Evolutionary conservation across 2,797 vertebrate species (phyloP), one percentile per base, ranked within the genome.

Genomic region (Aulostomus chinensis): DNA sequence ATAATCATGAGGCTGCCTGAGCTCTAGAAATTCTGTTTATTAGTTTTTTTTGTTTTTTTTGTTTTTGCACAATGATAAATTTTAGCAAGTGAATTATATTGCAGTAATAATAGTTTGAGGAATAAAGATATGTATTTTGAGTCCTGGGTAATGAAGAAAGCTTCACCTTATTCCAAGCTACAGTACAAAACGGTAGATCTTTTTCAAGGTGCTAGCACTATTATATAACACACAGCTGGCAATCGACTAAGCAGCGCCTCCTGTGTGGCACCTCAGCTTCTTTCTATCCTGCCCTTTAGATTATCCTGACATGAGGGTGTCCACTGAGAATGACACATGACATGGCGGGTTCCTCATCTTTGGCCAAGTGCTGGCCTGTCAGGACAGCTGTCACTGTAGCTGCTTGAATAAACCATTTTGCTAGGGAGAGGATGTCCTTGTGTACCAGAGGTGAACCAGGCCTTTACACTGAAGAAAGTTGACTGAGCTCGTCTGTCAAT

Each of bases 271-370:
- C 59, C 49, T 72, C 60, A 47, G 32, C 25, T 33, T 79, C 52
- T 26, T 32, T 68, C 39, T 60, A 47, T 69, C 55, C 67, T 70
- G 53, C 35, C 47, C 55, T 20, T 20, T 45, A 36, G 30, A 49
- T 32, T 33, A 52, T 14, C 13, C 29, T 32, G 14, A 35, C 37
- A 36, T 1, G 5, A 53, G 54, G 53, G 58, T 72, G 58, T 80
- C 56, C 69, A 38, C 65, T 47, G 30, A 37, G 49, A 51, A 33
- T 77, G 82, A 83, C 75, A 76, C 73, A 78, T 78, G 68, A 75
- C 76, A 69, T 7, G 14, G 40, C 24, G 46, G 26, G n/a, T 50
- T 43, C 53, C 30, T 59, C 52, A 49, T 78, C 54, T 13, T 2
- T 54, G 53, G 64, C 34, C 31, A 18, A 25, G 41, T 33, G 36